phyloP scores from a whole-genome alignment of 2,113 vertebrate species.

The Sinocyclocheilus anshuiensis region DNA sequence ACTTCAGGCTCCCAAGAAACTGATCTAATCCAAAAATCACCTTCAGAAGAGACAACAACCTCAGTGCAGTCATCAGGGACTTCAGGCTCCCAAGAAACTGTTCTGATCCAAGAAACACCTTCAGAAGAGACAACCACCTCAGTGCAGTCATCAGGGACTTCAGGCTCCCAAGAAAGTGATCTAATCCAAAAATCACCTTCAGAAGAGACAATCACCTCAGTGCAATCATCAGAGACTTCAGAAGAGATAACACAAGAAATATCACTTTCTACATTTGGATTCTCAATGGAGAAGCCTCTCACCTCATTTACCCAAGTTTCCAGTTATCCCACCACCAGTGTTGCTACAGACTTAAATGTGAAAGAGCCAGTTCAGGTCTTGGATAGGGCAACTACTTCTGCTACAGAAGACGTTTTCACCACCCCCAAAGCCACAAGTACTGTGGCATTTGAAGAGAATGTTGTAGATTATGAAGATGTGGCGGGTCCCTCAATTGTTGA shows the following conservation, averaged over 20 bases:
- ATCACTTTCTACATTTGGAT: not conserved
- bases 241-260: not conserved
- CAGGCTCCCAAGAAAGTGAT: not conserved
- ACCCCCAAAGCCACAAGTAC: not conserved
- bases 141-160: no score
- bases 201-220: not conserved
- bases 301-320: not conserved
- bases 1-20: no score
- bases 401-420: conserved; percentile 13
- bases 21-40: no score
- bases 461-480: conserved; percentile 47
- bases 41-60: no score
- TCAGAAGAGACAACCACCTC: no score
- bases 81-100: no score
- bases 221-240: not conserved
- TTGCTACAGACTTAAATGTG: no score
- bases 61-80: no score
- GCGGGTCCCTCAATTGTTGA: conserved; percentile 40
- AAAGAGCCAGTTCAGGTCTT: not conserved
- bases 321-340: not conserved
- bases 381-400: not conserved
- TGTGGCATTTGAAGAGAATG: conserved; percentile 19
- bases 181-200: not conserved
- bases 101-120: no score
- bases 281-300: conserved; percentile 10